A percentile compares a stretch with the other conserved stretches of the same genome.
phyloP scores from a whole-genome alignment of 2,888 invertebrate species.

The Nycteola revayana region DNA sequence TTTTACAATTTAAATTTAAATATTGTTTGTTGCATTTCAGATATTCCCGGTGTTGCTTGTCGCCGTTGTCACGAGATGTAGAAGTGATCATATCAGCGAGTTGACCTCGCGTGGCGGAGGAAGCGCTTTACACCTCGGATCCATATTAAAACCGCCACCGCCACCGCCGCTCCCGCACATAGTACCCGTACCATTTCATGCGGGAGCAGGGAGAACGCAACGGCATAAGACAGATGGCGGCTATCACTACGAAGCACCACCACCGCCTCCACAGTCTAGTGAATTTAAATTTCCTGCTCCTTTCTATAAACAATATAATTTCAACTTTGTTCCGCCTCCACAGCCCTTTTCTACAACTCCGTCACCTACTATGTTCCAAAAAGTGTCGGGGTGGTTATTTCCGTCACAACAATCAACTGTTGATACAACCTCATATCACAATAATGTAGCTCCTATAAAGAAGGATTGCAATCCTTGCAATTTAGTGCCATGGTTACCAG shows the following conservation, averaged over 20 bases:
- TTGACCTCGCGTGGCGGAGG: conserved; percentile 45
- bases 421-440: conserved; percentile 36
- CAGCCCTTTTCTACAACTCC: conserved; percentile 68
- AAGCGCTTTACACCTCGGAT: conserved; percentile 58
- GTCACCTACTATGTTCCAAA: conserved; percentile 80
- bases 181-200: conserved; percentile 66
- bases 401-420: conserved; percentile 71
- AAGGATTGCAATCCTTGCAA: conserved; percentile 90
- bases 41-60: conserved; percentile 56
- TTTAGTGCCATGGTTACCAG: conserved; percentile 91
- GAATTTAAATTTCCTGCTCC: conserved; percentile 73
- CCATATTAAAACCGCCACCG: conserved; percentile 70
- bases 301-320: conserved; percentile 74
- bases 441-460: conserved; percentile 57
- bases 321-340: conserved; percentile 70
- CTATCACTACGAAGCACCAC: conserved; percentile 58
- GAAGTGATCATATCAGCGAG: conserved; percentile 50
- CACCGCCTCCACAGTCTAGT: conserved; percentile 43
- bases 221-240: conserved; percentile 58
- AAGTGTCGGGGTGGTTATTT: conserved; percentile 83
- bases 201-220: conserved; percentile 52
- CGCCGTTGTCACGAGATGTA: conserved; percentile 48
- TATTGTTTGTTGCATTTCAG: conserved; percentile 47
- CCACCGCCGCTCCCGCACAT: conserved; percentile 57
- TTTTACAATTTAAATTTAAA: no score